A percentile compares a stretch with the other conserved stretches of the same genome.
Conservation (phyloP, 2,113 vertebrate genomes). For the Laticauda colubrina region DNA sequence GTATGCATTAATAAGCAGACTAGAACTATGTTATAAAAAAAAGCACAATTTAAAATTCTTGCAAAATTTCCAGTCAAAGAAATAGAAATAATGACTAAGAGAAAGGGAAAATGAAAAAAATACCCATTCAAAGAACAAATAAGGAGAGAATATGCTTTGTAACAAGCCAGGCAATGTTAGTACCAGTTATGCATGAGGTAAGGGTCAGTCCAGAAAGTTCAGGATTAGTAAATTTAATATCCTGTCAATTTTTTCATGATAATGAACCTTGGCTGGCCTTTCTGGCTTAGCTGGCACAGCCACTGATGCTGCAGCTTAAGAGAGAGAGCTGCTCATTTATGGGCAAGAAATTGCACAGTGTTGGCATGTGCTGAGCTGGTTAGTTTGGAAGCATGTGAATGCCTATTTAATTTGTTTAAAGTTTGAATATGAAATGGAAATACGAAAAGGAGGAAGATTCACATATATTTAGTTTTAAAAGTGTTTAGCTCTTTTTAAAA, state of each 20-base stretch:
- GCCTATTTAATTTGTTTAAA: neutral
- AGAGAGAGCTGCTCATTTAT: conserved; percentile 50
- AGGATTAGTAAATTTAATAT: conserved; percentile 78
- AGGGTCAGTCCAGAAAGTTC: conserved; percentile 70
- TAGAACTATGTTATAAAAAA: neutral
- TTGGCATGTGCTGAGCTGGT: conserved; percentile 40
- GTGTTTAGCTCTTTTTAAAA: neutral
- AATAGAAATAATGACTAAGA: neutral
- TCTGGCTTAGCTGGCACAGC: conserved; percentile 51
- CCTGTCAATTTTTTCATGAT: conserved; percentile 75
- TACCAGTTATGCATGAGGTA: conserved; percentile 55
- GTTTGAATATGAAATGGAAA: neutral
- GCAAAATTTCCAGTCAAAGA: neutral
- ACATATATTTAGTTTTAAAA: too few species aligned
- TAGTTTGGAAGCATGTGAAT: neutral
- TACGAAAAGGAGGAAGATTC: neutral
- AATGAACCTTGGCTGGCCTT: conserved; percentile 62
- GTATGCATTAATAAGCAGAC: neutral
- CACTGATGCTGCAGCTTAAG: conserved; percentile 28
- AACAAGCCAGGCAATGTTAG: conserved; percentile 9
- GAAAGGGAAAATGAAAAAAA: neutral
- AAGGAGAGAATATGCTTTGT: conserved; percentile 14
- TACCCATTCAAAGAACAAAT: neutral
- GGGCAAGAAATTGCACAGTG: conserved; percentile 42
- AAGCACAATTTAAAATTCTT: neutral